Percentiles rank a stretch among this genome's conserved stretches.
These are phyloP conservation scores for Columbina picui DNA, from an alignment of 2,113 vertebrate species.

Conservation along the genomic window DNA sequence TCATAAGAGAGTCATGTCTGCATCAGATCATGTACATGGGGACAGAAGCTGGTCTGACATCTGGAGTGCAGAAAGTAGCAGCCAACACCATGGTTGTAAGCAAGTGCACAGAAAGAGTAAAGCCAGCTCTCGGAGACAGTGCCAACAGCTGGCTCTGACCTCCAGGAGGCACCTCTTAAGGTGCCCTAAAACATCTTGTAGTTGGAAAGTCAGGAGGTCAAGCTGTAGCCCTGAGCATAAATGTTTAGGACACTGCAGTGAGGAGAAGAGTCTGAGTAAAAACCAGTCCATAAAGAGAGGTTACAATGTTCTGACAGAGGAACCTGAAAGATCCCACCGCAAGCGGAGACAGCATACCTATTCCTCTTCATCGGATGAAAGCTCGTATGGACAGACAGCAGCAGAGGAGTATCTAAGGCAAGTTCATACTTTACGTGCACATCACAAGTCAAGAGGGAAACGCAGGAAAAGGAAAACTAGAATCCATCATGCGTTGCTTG, in stretches of 20 bases:
- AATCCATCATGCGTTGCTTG: neutral
- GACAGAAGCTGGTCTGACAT: conserved; percentile 23
- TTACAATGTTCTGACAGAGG: conserved; percentile 56
- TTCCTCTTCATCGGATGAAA: conserved; percentile 71
- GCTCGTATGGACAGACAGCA: conserved; percentile 15
- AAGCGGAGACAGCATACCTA: conserved; percentile 69
- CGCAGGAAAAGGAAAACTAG: conserved; percentile 59
- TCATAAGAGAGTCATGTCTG: neutral
- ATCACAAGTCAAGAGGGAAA: conserved; percentile 68
- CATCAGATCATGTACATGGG: neutral
- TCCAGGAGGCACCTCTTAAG: conserved; percentile 49
- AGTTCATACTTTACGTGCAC: neutral
- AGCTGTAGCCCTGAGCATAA: conserved; percentile 48
- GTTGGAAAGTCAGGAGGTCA: conserved; percentile 33
- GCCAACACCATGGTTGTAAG: neutral
- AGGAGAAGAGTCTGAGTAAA: conserved; percentile 18
- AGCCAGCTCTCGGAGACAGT: conserved; percentile 14
- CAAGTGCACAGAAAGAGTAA: conserved; percentile 1
- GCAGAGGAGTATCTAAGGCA: conserved; percentile 30
- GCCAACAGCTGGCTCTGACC: neutral
- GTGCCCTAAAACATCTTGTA: conserved; percentile 52
- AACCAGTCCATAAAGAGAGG: conserved; percentile 76
- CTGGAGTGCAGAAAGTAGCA: neutral
- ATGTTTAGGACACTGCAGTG: conserved; percentile 12
- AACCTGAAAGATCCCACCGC: conserved; percentile 53